phyloP scores from a whole-genome alignment of 2,888 invertebrate species.

The Drosophila rellima region DNA sequence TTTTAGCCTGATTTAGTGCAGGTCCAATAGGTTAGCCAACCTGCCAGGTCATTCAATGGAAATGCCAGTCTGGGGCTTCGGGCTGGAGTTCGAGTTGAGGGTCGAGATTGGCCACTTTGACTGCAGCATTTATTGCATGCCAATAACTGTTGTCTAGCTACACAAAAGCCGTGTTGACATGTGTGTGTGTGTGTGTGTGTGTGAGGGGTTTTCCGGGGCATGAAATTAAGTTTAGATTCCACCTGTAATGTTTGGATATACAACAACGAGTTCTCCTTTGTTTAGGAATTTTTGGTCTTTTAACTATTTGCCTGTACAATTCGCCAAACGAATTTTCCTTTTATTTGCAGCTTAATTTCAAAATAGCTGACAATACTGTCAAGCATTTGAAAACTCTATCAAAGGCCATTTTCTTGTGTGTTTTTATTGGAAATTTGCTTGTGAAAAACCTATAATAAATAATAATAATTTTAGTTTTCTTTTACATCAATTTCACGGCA shows the following conservation, averaged over 20 bases:
- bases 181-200: neutral
- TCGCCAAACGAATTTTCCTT: neutral
- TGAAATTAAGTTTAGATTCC: constrained; percentile 15
- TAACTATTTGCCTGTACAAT: constrained; percentile 4
- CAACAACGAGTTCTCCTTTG: constrained; percentile 29
- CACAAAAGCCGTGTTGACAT: constrained; percentile 31
- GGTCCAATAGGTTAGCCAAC: constrained; percentile 30
- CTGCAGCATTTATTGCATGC: constrained; percentile 69
- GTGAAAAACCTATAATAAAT: neutral
- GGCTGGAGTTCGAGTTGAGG: neutral
- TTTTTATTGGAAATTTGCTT: constrained; percentile 6
- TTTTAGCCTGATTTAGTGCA: constrained; percentile 57
- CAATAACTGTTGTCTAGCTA: constrained; percentile 62
- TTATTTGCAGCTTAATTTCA: constrained; percentile 11
- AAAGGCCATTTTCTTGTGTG: constrained; percentile 2
- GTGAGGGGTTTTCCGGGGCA: neutral
- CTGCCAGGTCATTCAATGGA: constrained; percentile 35
- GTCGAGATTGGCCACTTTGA: constrained; percentile 54
- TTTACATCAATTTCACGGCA: neutral
- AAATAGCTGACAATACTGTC: constrained; percentile 16
- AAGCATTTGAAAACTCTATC: constrained; percentile 3
- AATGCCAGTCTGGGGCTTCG: constrained; percentile 10
- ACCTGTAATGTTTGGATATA: constrained; percentile 50
- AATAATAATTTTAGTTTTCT: neutral
- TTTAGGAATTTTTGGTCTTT: constrained; percentile 50